phyloP scores from a whole-genome alignment of 2,797 vertebrate species.

The Myotis myotis region DNA sequence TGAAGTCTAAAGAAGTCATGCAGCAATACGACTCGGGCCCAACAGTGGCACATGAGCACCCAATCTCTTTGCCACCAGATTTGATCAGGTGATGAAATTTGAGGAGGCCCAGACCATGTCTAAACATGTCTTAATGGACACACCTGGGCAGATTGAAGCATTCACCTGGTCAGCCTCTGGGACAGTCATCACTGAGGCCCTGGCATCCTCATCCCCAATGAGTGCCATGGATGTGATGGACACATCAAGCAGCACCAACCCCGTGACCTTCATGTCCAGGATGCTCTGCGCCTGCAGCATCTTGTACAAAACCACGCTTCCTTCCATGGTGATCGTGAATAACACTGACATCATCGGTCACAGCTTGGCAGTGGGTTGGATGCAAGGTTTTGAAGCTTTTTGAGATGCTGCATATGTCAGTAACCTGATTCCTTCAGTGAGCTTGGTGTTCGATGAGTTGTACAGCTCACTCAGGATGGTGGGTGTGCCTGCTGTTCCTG shows the following conservation, averaged over 20 bases:
- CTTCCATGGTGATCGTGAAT: slow-evolving; percentile 97
- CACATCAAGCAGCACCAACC: slow-evolving; percentile 93
- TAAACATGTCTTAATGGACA: slow-evolving; percentile 94
- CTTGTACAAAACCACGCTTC: slow-evolving; percentile 97
- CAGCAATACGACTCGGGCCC: slow-evolving; percentile 88
- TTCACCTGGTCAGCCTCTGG: slow-evolving; percentile 99
- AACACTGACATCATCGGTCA: slow-evolving; percentile 98
- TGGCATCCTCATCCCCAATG: slow-evolving; percentile 95
- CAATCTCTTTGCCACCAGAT: slow-evolving; percentile 95
- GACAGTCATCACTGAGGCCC: slow-evolving; percentile 95
- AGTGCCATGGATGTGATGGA: slow-evolving; percentile 97
- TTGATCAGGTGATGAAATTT: slow-evolving; percentile 98
- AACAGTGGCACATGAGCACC: slow-evolving; percentile 97
- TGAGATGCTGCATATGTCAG: slow-evolving; percentile 95
- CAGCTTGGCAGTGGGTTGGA: slow-evolving; percentile 97
- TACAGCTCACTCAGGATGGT: slow-evolving; percentile 93
- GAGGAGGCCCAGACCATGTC: slow-evolving; percentile 93
- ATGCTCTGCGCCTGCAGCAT: slow-evolving; percentile 99
- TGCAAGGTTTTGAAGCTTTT: slow-evolving; percentile 97
- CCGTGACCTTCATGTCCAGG: slow-evolving; percentile 93
- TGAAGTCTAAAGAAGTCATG: neutral
- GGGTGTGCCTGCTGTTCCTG: slow-evolving; percentile 93
- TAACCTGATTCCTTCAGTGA: slow-evolving; percentile 95
- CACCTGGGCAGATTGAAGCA: slow-evolving; percentile 96
- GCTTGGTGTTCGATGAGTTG: slow-evolving; percentile 97